phyloP scores from a whole-genome alignment of 2,888 invertebrate genomes.

The Apamea epomidion region DNA sequence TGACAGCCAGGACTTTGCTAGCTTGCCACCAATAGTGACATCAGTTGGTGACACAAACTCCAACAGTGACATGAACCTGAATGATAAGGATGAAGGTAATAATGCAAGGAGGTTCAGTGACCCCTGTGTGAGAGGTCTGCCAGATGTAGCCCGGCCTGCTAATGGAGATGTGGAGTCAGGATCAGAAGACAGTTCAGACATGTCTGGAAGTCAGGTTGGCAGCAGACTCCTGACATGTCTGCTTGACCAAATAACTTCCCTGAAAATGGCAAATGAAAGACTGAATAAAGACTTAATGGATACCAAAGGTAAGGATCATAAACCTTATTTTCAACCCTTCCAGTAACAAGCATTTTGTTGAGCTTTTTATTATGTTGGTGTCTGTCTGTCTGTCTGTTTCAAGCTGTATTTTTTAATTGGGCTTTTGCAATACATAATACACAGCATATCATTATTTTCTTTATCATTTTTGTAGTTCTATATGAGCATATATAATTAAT shows the following conservation, averaged over 20 bases:
- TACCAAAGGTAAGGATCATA: constrained; percentile 90
- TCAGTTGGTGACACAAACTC: constrained; percentile 87
- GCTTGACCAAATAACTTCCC: constrained; percentile 93
- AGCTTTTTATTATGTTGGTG: neutral
- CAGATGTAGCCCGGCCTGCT: constrained; percentile 82
- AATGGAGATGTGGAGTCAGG: constrained; percentile 89
- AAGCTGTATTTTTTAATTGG: neutral
- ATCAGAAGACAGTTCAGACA: constrained; percentile 89
- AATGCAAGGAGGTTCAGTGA: constrained; percentile 92
- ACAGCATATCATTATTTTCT: neutral
- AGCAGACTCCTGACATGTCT: constrained; percentile 91
- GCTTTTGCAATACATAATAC: neutral
- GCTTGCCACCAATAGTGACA: constrained; percentile 93
- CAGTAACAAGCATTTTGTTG: neutral
- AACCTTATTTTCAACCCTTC: neutral
- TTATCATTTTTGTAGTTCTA: neutral
- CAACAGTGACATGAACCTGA: constrained; percentile 84
- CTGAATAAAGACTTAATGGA: constrained; percentile 94
- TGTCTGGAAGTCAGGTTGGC: constrained; percentile 89
- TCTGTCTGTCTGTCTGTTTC: too few relatives aligned
- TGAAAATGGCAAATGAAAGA: constrained; percentile 94
- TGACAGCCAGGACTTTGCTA: constrained; percentile 91
- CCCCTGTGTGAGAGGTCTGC: constrained; percentile 91
- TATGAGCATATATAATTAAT: neutral
- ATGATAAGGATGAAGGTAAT: constrained; percentile 89